Base-by-base conservation (phyloP, 2,888 invertebrate species). In the Sthenelais limicola region DNA sequence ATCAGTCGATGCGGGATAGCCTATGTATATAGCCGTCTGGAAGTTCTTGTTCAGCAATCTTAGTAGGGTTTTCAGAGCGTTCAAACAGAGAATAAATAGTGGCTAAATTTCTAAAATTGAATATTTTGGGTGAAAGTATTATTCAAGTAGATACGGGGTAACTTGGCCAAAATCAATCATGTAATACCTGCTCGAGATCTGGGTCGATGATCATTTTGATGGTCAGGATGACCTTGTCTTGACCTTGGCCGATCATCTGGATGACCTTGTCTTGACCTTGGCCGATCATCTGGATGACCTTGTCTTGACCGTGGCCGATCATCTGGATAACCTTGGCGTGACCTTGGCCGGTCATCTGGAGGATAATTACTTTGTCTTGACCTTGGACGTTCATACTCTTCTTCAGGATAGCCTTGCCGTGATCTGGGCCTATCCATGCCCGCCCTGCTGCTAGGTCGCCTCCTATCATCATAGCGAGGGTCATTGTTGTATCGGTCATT, bases 401-500 rank as follows among this genome's bases (percentile, higher is more conserved):
- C 73, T 38, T 62, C 62, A 18, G 76, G 69, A 26, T 73, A 58
- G 18, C 74, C 71, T 67, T 75, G 78, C 26, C 76, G 73, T 1
- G 74, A 72, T 56, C 74, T 70, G 5, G 76, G 71, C 48, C 77
- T 69, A n/a, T 62, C 62, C 24, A 62, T 43, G 1, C 54, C 47
- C 15, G 56, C 56, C 9, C 67, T 21, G 48, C 68, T 68, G 15
- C 68, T 21, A 21, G 73, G 56, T 68, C 68, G 12, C 24, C 24
- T 21, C 21, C 5, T n/a, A 2, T 62, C 62, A 21, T 35, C 38
- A 18, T 62, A 32, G 32, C 56, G 62, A 24, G 33, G 58, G 24
- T 69, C 52, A 28, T 28, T 18, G 54, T 72, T 26, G 30, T 51
- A 52, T 15, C 47, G 62, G 33, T 62, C 66, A 28, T 72, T 33